These are phyloP conservation scores for Tetanocera ferruginea DNA, from an alignment of 2,888 invertebrate species.

Conservation along the genomic window DNA sequence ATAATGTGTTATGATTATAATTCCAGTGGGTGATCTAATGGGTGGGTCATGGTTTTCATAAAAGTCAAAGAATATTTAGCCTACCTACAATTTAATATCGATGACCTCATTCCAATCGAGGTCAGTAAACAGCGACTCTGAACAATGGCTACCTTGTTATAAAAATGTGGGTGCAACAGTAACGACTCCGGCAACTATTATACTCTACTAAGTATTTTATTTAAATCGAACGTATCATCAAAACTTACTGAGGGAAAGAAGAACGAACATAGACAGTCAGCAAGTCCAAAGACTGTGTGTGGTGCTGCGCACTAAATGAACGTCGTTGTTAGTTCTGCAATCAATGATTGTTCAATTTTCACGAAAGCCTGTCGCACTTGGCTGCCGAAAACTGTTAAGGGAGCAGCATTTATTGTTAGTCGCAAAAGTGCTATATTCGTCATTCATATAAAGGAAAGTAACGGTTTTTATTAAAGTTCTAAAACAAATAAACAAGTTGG, in stretches of 20 bases:
- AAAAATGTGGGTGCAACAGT: not conserved
- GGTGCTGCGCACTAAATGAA: not conserved
- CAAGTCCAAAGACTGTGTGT: not conserved
- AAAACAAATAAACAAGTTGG: too few species aligned
- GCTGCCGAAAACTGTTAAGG: too few species aligned
- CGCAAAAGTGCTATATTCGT: not conserved
- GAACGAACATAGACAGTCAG: not conserved
- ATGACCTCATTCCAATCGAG: constrained; percentile 2
- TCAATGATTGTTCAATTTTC: not conserved
- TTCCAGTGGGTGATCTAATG: too few species aligned
- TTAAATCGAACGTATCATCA: not conserved
- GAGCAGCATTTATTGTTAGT: not conserved
- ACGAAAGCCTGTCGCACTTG: not conserved
- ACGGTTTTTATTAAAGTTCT: too few species aligned
- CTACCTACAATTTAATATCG: not conserved
- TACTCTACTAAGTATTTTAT: not conserved
- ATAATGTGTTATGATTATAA: too few species aligned
- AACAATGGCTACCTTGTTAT: not conserved
- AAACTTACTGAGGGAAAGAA: not conserved
- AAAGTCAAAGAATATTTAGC: not conserved
- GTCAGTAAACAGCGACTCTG: not conserved
- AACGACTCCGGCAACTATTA: not conserved
- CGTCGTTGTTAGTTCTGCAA: not conserved
- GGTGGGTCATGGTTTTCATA: not conserved
- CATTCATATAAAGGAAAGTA: too few species aligned